Base-by-base conservation (phyloP, 2,888 invertebrate species). In the Melangyna quadrimaculata region DNA sequence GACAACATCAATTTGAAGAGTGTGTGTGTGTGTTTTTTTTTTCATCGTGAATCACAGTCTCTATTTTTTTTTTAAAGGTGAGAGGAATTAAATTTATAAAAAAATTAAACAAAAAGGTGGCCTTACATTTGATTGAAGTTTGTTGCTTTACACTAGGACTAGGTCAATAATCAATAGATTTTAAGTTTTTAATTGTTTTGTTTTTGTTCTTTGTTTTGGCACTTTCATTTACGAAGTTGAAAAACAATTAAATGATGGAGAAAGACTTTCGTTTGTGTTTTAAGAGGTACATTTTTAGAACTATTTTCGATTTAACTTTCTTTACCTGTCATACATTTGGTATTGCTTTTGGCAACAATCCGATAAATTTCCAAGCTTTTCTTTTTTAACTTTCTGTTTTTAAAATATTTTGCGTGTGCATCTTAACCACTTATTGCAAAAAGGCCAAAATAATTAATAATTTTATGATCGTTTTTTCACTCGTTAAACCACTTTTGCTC, bases 1-100 rank as follows among this genome's bases (percentile, higher is more conserved):
- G 53, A 10, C 51, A 10, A 19, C 69, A 7, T 55, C 53, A 65
- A 65, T 65, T 65, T 65, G 45, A 27, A 63, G 43, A 43, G 63
- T 43, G 7, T 63, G 14, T 19, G 3, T 27, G 7, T 17, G 7
- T 51, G 9, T 10, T 19, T 17, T 12, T 22, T 22, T 45, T 48
- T 48, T 27, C 40, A 29, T 63, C 29, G 45, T 17, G 29, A 22
- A 43, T 43, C 40, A 40, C 9, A 63, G 29, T n/a, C 7, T 27
- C 27, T 17, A 27, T 63, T 63, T 63, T 17, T 27, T n/a, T 40
- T 27, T 40, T 12, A 24, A 45, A 61, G 27, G 63, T 63, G 24
- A 43, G 59, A 22, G 14, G 59, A 22, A 24, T 37, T 3, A 19
- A 17, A 57, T 22, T 14, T 24, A 61, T 40, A 37, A 2, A 9